Evolutionary conservation across 2,113 vertebrate genomes (phyloP), one percentile per base, ranked within the genome.

Genomic region (Gambusia affinis): DNA sequence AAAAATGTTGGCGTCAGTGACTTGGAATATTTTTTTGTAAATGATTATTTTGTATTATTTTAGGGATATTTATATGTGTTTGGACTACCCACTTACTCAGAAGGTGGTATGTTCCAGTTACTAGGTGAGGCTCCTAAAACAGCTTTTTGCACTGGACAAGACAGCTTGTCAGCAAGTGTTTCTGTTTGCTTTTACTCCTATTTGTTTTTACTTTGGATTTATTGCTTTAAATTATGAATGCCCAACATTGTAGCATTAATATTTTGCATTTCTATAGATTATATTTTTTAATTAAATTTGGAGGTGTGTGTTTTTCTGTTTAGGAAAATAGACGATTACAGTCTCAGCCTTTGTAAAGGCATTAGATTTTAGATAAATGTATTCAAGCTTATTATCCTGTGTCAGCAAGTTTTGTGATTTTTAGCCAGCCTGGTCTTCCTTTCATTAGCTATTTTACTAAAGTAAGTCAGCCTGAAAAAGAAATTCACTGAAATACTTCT

Each of bases 401-500:
- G 35, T 5, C 31, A n/a, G 3, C 24, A 2, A n/a, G 63, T 22
- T 37, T 24, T 19, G 2, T n/a, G 22, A 33, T 47, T 15, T 15
- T 47, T 47, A 47, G 47, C 3, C 47, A 51, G 17, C 5, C 19
- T 54, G 47, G 44, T 63, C 19, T 29, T 54, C 42, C 30, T 33
- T 24, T 5, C 19, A 27, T 42, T 24, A n/a, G 12, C 39, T 42
- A 42, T 8, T 39, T 67, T 14, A 6, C 3, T 62, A 60, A 60
- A 33, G 27, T 17, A 24, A 22, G 4, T 42, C 35, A 15, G 15
- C 3, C 0, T 73, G 15, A 29, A 12, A 63, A 7, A 62, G 11
- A 81, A 70, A 5, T 27, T 69, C 11, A 37, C 28, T 8, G 11
- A 3, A 66, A 76, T 27, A 17, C n/a, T 69, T 66, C 37, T 35